Evolutionary conservation across 1,140 invertebrate species (phyloP), one percentile per base, ranked within the genome.

Genomic region (Drosophila nasuta): DNA sequence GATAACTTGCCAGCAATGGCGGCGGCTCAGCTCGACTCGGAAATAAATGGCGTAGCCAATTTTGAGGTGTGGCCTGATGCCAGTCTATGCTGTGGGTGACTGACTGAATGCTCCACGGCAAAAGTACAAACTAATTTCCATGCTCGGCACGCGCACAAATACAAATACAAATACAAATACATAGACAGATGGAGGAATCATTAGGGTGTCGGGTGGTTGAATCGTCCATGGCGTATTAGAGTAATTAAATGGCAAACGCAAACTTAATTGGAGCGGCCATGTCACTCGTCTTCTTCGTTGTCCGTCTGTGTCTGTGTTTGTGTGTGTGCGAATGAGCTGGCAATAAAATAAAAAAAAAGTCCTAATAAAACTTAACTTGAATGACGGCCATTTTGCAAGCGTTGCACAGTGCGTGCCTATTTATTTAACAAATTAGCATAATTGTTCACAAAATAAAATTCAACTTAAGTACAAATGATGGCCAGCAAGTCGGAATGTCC

Each of bases 341-440:
- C 74, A 90, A 78, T 90, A 80, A 90, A 89, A 89, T 86, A 86
- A 90, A 89, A 82, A 82, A 83, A 82, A 79, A 64, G 49, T 78
- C 58, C 49, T 77, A 82, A 89, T 89, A 89, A 89, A 89, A 85
- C 81, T 89, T 89, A 89, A 89, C 75, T 89, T 85, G 85, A 88
- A 89, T 70, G 85, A 52, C 77, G 45, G 82, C 77, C 83, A 83
- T 82, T 85, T 86, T 87, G 79, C 46, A 45, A 59, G 74, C 25
- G 54, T 30, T 28, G 59, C 38, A 35, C 51, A 63, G 72, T 77
- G 77, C 78, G 85, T 75, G 86, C 81, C 85, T 89, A 88, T 89
- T 89, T 89, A 88, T 91, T 91, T 91, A 91, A 83, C 87, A 91
- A 91, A 91, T 91, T 91, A 91, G 87, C 87, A 91, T 91, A 91